These are phyloP conservation scores for Empidonax alnorum DNA, from an alignment of 2,113 vertebrate species.

Conservation along the genomic window DNA sequence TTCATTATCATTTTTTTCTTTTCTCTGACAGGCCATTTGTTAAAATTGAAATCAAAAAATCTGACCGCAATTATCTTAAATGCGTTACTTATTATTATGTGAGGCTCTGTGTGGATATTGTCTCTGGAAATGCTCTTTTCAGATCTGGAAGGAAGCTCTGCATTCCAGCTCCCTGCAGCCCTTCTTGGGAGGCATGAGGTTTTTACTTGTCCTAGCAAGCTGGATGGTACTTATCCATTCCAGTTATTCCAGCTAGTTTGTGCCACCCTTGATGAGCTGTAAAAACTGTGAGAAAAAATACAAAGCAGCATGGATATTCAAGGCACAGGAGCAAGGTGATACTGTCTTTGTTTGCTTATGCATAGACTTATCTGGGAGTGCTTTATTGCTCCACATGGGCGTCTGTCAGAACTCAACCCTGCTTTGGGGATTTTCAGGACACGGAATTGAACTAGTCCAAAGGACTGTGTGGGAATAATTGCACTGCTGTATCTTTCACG, in stretches of 20 bases:
- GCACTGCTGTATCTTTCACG: not conserved
- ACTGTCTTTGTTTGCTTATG: not conserved
- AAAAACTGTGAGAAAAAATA: constrained; percentile 20
- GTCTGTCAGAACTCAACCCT: not conserved
- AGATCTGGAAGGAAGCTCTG: constrained; percentile 16
- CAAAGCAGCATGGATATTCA: not conserved
- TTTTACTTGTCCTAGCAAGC: constrained; percentile 38
- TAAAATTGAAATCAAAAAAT: not conserved
- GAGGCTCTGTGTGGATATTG: constrained; percentile 27
- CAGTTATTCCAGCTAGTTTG: constrained; percentile 39
- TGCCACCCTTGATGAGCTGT: not conserved
- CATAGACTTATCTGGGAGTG: not conserved
- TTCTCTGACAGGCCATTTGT: not conserved
- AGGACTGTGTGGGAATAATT: not conserved
- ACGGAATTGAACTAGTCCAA: not conserved
- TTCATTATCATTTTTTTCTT: not conserved
- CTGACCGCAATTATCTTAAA: not conserved
- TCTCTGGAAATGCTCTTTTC: constrained; percentile 62
- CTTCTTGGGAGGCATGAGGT: not conserved
- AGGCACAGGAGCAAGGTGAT: not conserved
- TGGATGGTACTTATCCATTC: constrained; percentile 21
- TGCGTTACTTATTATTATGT: constrained; percentile 54
- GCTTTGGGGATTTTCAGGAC: not conserved
- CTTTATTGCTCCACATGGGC: not conserved
- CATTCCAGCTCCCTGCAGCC: constrained; percentile 9